These are phyloP conservation scores for Harpagus bidentatus DNA, from an alignment of 2,113 vertebrate species.

Conservation along the genomic window DNA sequence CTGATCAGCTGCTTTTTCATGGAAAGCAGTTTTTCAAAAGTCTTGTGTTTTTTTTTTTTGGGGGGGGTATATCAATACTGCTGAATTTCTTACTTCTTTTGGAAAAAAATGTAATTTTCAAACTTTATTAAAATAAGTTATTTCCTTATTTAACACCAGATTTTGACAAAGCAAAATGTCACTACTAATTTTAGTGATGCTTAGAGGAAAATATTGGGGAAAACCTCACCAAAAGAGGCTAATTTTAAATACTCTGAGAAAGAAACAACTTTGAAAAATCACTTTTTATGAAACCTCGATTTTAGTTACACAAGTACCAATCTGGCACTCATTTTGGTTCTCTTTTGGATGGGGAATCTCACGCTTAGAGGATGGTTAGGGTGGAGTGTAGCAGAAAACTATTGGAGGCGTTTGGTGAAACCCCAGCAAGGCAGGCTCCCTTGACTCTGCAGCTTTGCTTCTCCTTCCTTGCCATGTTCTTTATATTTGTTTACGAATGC, in stretches of 20 bases:
- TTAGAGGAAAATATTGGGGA: neutral
- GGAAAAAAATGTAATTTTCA: neutral
- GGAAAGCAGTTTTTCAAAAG: neutral
- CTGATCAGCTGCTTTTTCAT: neutral
- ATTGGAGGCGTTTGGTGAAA: neutral
- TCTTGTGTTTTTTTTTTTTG: accelerated
- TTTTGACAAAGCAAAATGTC: neutral
- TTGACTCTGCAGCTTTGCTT: neutral
- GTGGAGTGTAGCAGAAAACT: neutral
- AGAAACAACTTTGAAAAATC: neutral
- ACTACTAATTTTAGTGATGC: neutral
- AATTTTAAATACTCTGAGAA: neutral
- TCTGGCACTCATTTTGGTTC: neutral
- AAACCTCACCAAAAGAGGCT: neutral
- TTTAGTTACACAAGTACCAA: neutral
- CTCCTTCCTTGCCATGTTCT: neutral
- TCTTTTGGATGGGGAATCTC: neutral
- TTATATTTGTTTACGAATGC: neutral
- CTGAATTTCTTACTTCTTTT: neutral
- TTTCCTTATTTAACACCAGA: neutral
- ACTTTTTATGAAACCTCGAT: neutral
- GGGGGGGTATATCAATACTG: accelerated
- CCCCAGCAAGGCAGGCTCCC: neutral
- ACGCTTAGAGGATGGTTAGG: neutral
- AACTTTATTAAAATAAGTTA: neutral